phyloP scores from a whole-genome alignment of 2,888 invertebrate species.

The Oscheius myriophilus region DNA sequence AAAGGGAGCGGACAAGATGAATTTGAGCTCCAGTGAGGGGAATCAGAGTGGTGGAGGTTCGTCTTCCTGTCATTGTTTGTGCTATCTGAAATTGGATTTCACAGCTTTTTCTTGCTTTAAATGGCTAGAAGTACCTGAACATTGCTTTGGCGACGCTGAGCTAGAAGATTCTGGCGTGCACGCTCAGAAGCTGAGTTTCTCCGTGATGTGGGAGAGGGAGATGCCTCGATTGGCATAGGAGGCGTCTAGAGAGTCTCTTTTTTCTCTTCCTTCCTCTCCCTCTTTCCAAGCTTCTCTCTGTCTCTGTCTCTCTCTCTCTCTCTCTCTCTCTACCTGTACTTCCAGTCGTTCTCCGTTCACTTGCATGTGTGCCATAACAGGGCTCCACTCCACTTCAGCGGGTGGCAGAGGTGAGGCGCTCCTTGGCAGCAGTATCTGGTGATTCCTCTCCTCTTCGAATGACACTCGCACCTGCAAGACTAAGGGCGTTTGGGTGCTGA shows the following conservation, averaged over 20 bases:
- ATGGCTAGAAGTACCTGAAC: no score
- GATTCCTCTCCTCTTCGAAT: constrained; percentile 46
- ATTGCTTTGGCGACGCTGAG: constrained; percentile 56
- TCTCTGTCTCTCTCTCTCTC: no score
- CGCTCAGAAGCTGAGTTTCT: constrained; percentile 44
- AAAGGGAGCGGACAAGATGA: constrained; percentile 60
- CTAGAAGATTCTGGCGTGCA: constrained; percentile 47
- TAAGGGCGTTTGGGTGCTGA: no score
- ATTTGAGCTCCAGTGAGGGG: constrained; percentile 68
- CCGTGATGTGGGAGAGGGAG: constrained; percentile 27
- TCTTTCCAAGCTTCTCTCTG: no score
- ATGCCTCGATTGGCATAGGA: neutral
- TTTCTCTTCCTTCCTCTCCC: no score
- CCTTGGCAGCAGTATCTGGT: constrained; percentile 36
- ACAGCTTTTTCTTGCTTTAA: neutral
- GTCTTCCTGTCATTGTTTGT: constrained; percentile 53
- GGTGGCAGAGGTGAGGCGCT: constrained; percentile 42
- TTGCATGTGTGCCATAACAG: constrained; percentile 1
- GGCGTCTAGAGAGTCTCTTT: no score
- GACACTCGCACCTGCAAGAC: constrained; percentile 23
- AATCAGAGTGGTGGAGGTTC: constrained; percentile 65
- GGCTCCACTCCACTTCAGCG: constrained; percentile 48
- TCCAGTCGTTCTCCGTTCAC: no score
- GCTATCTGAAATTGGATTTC: constrained; percentile 35
- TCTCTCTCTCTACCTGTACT: no score